Base-by-base conservation (phyloP, 2,888 invertebrate genomes). In the Lycia hirtaria region DNA sequence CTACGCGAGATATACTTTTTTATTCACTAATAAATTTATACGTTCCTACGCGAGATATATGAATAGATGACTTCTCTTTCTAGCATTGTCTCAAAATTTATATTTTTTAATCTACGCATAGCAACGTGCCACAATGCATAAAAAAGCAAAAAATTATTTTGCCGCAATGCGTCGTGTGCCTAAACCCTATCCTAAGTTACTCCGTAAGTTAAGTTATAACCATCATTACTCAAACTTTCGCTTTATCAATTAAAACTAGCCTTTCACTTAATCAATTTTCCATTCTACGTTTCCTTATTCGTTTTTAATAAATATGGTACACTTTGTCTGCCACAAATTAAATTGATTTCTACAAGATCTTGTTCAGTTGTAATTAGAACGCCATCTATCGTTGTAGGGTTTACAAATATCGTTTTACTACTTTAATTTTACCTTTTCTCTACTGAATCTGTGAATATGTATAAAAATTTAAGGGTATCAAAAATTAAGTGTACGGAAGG, bases 301-400 rank as follows among this genome's bases (percentile, higher is more conserved):
- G 54, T 22, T 33, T 14, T 17, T 32, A 44, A 44, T 17, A 24
- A 24, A 24, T 28, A 35, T n/a, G n/a, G n/a, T n/a, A n/a, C n/a
- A n/a, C n/a, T 28, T 48, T 26, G 26, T 20, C 50, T 24, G 22
- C 19, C 24, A 4, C 15, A 49, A 50, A 56, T 44, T 52, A 28
- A 57, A 47, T 41, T 51, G 37, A 67, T 53, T 55, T 63, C 63
- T 58, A 62, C 68, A 64, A 68, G 48, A 61, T 62, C 54, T 60
- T 59, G 60, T 41, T 28, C 22, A 28, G 28, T 43, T 40, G 12
- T 56, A 24, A 68, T 68, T 65, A 53, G 41, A 41, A 44, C 49
- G 70, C 57, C 54, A 43, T 9, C 32, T 38, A 12, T 48, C 55
- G 37, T 7, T 37, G 32, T 28, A 43, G 7, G 44, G 43, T 5